phyloP scores from a whole-genome alignment of 2,888 invertebrate species.

The Alsophila aescularia region DNA sequence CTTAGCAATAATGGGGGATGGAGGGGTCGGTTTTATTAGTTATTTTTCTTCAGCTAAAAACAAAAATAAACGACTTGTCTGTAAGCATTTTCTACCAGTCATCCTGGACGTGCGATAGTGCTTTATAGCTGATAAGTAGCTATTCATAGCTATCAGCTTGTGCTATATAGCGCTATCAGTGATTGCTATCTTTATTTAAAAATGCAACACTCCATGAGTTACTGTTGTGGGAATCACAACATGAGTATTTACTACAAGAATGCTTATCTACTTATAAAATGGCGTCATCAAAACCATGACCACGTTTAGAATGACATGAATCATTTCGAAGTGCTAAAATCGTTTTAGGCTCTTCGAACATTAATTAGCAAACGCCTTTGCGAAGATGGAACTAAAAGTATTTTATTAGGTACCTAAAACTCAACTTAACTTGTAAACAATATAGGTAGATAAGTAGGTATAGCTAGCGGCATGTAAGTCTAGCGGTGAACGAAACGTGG shows the following conservation, averaged over 20 bases:
- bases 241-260: not conserved
- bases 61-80: too few species aligned
- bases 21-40: too few species aligned
- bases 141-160: not conserved
- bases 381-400: conserved; percentile 5
- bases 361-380: conserved; percentile 16
- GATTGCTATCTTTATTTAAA: conserved; percentile 6
- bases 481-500: too few species aligned
- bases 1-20: too few species aligned
- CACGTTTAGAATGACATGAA: conserved; percentile 10
- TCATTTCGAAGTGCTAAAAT: conserved; percentile 16
- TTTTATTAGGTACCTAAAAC: not conserved
- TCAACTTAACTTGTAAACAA: too few species aligned
- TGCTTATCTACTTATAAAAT: conserved; percentile 4
- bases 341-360: conserved; percentile 14
- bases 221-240: conserved; percentile 1
- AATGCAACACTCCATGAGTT: conserved; percentile 4
- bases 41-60: too few species aligned
- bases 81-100: too few species aligned
- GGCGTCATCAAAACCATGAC: conserved; percentile 12
- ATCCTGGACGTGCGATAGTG: not conserved
- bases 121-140: not conserved
- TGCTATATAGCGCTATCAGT: not conserved
- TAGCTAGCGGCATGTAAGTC: too few species aligned
- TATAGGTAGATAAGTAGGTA: too few species aligned